A percentile compares a stretch with the other conserved stretches of the same genome.
Conservation (phyloP, 2,797 vertebrate species). For the Decapterus maruadsi region DNA sequence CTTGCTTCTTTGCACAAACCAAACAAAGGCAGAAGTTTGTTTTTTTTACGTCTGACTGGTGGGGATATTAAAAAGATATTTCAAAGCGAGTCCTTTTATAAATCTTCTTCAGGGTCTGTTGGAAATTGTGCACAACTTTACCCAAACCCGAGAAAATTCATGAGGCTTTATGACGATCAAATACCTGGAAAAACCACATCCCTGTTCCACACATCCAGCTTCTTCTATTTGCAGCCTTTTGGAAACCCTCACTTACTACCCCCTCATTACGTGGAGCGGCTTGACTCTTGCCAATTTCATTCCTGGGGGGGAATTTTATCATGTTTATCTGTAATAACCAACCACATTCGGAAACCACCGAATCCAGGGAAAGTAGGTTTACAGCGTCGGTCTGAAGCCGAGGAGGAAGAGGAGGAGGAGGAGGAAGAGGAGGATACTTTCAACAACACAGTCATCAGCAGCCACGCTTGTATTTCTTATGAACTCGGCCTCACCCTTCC, state of each 20-base stretch:
- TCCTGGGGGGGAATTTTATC: background rate
- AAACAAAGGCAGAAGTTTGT: background rate
- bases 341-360: background rate
- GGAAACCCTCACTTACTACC: background rate
- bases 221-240: background rate
- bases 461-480: background rate
- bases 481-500: background rate
- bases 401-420: no score
- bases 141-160: background rate
- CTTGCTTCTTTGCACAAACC: background rate
- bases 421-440: background rate
- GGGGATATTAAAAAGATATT: background rate
- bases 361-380: background rate
- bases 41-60: background rate
- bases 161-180: background rate
- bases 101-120: no score
- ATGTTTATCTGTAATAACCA: background rate
- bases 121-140: background rate
- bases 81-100: background rate
- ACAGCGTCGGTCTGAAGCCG: background rate
- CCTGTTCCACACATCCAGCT: background rate
- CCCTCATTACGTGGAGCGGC: no score
- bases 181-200: conserved; percentile 1
- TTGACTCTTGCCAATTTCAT: background rate
- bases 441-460: background rate